Percentiles rank a stretch among this genome's conserved stretches.
Evolutionary conservation across 2,113 vertebrate genomes (phyloP).

Genomic region (Dromas ardeola): DNA sequence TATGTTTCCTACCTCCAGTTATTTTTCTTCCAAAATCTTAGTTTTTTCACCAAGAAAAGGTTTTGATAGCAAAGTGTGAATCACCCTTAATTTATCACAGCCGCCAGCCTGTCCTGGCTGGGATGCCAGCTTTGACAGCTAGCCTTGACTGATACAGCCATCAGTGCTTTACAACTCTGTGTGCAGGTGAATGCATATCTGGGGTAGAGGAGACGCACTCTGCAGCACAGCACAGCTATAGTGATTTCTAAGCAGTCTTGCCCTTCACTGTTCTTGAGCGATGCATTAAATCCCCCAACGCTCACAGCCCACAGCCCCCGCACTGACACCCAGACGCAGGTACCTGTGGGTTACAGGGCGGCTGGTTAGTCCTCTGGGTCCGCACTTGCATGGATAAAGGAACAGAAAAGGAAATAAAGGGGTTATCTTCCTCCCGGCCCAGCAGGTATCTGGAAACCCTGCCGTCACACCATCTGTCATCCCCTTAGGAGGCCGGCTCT

Average conservation of each 20-base stretch:
- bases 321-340: accelerated
- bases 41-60: not conserved
- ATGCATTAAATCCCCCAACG: accelerated
- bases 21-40: not conserved
- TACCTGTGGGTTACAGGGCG: not conserved
- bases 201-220: not conserved
- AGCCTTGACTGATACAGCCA: not conserved
- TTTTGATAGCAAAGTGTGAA: not conserved
- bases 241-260: not conserved
- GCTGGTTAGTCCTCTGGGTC: not conserved
- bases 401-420: not conserved
- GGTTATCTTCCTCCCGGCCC: not conserved
- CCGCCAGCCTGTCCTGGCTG: not conserved
- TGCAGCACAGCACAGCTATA: not conserved
- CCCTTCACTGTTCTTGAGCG: not conserved
- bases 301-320: not conserved
- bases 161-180: not conserved
- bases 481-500: not conserved
- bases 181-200: not conserved
- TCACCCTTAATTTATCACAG: not conserved
- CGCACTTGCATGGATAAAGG: not conserved
- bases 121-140: not conserved
- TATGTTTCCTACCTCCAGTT: not conserved
- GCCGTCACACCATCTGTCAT: not conserved
- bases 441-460: not conserved